These are phyloP conservation scores for Mus spretus DNA, from an alignment of 2,797 vertebrate species.

Conservation along the genomic window DNA sequence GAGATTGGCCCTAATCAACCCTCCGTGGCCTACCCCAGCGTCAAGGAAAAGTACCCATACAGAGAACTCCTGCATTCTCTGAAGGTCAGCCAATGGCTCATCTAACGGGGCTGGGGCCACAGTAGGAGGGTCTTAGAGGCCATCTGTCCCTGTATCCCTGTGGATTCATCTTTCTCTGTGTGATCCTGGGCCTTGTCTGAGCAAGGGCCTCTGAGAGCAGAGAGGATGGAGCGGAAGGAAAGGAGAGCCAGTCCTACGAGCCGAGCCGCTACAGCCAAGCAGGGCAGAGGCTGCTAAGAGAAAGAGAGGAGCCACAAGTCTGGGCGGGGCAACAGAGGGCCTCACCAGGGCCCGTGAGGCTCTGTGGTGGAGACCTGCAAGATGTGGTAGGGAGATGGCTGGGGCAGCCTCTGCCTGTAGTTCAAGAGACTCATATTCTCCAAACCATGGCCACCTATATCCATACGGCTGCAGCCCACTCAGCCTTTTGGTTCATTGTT, in stretches of 20 bases:
- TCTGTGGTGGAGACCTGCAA: fast-evolving
- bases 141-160: fast-evolving
- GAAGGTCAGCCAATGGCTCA: neutral
- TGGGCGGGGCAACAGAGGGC: too few species aligned
- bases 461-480: neutral
- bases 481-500: neutral
- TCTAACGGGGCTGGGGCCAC: neutral
- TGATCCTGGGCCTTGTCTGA: neutral
- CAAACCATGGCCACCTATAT: fast-evolving
- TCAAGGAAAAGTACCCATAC: neutral
- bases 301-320: neutral
- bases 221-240: neutral
- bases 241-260: neutral
- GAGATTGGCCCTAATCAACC: neutral
- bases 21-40: neutral
- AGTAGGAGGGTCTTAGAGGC: neutral
- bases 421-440: neutral
- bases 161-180: neutral
- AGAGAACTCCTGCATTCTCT: neutral
- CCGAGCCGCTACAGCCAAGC: neutral
- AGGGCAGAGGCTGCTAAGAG: neutral
- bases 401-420: neutral
- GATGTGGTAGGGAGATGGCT: neutral
- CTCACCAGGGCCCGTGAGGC: too few species aligned
- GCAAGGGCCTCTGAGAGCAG: neutral